Conservation (phyloP, 2,888 invertebrate species). For the Leptinotarsa haldemani region DNA sequence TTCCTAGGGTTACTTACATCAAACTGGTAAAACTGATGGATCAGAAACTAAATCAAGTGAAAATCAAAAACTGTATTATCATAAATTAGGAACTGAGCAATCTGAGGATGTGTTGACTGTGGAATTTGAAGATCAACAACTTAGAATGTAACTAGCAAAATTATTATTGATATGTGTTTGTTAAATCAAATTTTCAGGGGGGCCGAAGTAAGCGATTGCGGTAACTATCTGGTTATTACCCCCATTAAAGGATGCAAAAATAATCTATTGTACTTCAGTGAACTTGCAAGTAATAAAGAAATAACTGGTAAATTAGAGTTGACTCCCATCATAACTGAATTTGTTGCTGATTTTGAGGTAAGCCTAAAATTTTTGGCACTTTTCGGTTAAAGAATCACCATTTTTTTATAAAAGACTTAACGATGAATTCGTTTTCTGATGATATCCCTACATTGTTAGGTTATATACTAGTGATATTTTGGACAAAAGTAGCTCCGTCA, state of each 20-base stretch:
- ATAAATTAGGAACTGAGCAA: constrained; percentile 87
- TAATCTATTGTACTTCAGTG: constrained; percentile 88
- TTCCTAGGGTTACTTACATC: constrained; percentile 80
- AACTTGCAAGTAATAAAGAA: constrained; percentile 74
- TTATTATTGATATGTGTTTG: constrained; percentile 1
- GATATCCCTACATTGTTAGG: too few species aligned
- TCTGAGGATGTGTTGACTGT: constrained; percentile 86
- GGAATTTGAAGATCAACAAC: constrained; percentile 92
- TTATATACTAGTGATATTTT: too few species aligned
- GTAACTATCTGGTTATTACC: constrained; percentile 85
- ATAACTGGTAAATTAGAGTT: constrained; percentile 76
- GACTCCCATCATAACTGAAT: constrained; percentile 85
- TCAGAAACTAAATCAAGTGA: constrained; percentile 89
- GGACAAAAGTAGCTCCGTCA: too few species aligned
- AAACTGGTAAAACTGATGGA: constrained; percentile 86
- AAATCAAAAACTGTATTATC: constrained; percentile 95
- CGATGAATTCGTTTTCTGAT: too few species aligned
- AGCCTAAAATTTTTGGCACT: constrained; percentile 23
- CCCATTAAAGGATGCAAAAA: constrained; percentile 91
- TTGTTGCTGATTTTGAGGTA: constrained; percentile 95
- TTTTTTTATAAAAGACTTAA: too few species aligned
- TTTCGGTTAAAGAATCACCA: too few species aligned
- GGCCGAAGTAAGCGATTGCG: constrained; percentile 90
- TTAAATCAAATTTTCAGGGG: constrained; percentile 69
- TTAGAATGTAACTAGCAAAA: constrained; percentile 81